Evolutionary conservation across 2,888 invertebrate genomes (phyloP).

Genomic region (Odontomyia ornata): DNA sequence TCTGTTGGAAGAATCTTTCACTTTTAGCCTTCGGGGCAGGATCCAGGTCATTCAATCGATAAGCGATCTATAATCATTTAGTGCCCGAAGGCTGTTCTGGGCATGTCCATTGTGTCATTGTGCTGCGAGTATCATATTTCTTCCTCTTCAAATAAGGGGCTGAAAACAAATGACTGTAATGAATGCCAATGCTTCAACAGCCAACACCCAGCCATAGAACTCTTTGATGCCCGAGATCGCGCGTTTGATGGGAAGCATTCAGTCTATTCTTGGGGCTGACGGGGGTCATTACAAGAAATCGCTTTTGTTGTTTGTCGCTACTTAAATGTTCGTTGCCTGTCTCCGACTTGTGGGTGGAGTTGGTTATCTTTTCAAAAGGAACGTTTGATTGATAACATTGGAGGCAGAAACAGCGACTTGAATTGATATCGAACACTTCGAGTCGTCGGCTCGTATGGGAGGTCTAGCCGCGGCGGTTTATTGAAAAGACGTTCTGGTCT

Average conservation of each 20-base stretch:
- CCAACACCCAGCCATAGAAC: not conserved
- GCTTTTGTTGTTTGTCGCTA: conserved; percentile 32
- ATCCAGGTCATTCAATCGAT: conserved; percentile 22
- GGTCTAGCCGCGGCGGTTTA: not conserved
- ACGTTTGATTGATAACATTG: conserved; percentile 28
- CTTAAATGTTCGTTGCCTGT: not conserved
- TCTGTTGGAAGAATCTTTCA: conserved; percentile 18
- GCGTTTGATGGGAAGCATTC: not conserved
- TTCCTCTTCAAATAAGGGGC: conserved; percentile 27
- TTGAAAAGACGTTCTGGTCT: not conserved
- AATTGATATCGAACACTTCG: conserved; percentile 14
- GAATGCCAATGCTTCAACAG: conserved; percentile 13
- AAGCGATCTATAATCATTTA: conserved; percentile 32
- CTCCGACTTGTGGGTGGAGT: not conserved
- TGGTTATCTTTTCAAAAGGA: conserved; percentile 13
- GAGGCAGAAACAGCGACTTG: not conserved
- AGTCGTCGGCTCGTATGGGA: not conserved
- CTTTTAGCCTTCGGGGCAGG: not conserved
- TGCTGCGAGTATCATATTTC: conserved; percentile 27
- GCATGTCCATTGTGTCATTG: conserved; percentile 31
- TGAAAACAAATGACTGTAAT: conserved; percentile 36
- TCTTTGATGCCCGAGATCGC: conserved; percentile 7
- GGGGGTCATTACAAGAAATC: conserved; percentile 19
- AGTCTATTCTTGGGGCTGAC: not conserved
- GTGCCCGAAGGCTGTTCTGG: conserved; percentile 28